Base-by-base conservation (phyloP, 2,797 vertebrate species). In the Smutsia gigantea region DNA sequence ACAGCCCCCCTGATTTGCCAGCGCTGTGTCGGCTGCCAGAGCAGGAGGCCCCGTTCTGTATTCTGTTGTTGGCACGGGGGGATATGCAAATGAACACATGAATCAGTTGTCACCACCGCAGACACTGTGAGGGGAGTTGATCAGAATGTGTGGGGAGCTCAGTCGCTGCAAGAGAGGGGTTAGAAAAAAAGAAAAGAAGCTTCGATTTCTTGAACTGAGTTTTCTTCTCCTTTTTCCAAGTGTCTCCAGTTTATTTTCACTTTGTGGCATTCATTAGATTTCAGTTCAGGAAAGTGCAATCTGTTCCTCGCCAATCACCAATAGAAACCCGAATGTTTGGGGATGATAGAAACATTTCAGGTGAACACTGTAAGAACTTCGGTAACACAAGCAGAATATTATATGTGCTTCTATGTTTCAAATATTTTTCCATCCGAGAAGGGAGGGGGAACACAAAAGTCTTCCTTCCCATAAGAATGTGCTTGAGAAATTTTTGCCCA, bases 1-100 rank as follows among this genome's bases (percentile, higher is more conserved):
- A 99, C 99, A 99, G 99, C 99, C 99, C 99, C 99, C 99, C 99
- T 99, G 99, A 99, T 99, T 99, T 99, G 99, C 99, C 99, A 98
- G 99, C 98, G 99, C 99, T 98, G 99, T 99, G 99, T 99, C 99
- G 99, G 99, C 99, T 99, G 99, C 98, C 98, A 97, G 98, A 98
- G 98, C 99, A 98, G 99, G 98, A 98, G 98, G 99, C 99, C 98
- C 99, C 98, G 98, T 99, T 99, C 99, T 99, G 99, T 99, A 99
- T 99, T 99, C 99, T 96, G 99, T 99, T 99, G 99, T 99, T 99
- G 99, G 99, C 99, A 99, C 99, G 97, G 97, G 98, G 98, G 99
- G 99, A 99, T 98, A 99, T 99, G 99, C 98, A 99, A 99, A 99
- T 99, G 99, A 99, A 98, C 99, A 99, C 99, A 99, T 99, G 99